phyloP scores from a whole-genome alignment of 2,113 vertebrate genomes.

The Zingel zingel region DNA sequence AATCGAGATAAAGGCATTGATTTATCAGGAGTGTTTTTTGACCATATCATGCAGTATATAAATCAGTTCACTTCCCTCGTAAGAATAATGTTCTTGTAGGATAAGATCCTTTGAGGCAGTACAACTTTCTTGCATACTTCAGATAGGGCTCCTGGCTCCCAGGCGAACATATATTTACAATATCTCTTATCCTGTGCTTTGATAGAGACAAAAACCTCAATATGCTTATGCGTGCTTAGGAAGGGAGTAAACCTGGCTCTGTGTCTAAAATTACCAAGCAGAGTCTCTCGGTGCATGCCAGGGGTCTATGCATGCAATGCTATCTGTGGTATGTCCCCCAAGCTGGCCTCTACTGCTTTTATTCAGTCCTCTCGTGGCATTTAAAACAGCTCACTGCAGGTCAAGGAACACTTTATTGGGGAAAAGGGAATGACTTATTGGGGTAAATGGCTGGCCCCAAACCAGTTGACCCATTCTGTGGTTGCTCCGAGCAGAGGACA shows the following conservation, averaged over 20 bases:
- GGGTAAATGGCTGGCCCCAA: conserved; percentile 31
- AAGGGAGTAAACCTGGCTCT: conserved; percentile 70
- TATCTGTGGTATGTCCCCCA: conserved; percentile 76
- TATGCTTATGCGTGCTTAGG: conserved; percentile 63
- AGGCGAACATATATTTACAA: conserved; percentile 62
- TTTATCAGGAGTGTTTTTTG: conserved; percentile 64
- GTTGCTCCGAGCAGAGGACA: conserved; percentile 54
- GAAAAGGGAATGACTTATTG: conserved; percentile 53
- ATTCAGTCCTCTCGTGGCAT: conserved; percentile 63
- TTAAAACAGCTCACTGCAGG: conserved; percentile 54
- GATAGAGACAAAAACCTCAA: conserved; percentile 68
- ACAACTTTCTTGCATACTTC: conserved; percentile 54
- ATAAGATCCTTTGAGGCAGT: conserved; percentile 65
- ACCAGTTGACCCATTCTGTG: conserved; percentile 56
- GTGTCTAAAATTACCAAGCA: conserved; percentile 75
- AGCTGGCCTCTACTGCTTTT: conserved; percentile 65
- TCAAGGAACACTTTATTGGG: conserved; percentile 59
- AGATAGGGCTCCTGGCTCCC: conserved; percentile 40
- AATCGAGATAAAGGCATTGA: conserved; percentile 64
- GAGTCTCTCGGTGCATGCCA: conserved; percentile 61
- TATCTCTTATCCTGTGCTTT: conserved; percentile 70
- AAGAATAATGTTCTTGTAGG: conserved; percentile 59
- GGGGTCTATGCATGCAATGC: conserved; percentile 58
- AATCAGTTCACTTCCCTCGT: conserved; percentile 68
- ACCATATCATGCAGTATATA: conserved; percentile 60